Evolutionary conservation across 53 echinoderm and acorn worm species (phyloP).

Genomic region (Echinarachnius parma): DNA sequence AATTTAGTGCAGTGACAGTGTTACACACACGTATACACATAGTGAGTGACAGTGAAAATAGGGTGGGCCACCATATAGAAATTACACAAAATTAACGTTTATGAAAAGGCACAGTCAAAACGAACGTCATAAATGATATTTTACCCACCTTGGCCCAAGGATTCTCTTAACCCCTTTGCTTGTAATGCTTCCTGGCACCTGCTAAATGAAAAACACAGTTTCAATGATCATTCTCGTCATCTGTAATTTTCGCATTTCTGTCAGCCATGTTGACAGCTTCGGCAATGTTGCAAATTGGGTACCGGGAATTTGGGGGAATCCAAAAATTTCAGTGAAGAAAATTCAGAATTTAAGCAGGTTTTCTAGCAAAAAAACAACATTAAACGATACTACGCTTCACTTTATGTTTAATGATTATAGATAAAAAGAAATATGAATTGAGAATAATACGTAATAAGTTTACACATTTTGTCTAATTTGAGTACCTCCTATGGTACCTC

Average conservation of each 20-base stretch:
- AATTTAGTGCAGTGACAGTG: no score
- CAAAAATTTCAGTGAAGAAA: no score
- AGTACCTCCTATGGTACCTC: neutral
- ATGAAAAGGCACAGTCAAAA: no score
- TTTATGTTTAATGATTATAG: no score
- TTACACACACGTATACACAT: neutral
- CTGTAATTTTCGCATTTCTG: constrained; percentile 47
- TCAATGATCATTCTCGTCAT: constrained; percentile 51
- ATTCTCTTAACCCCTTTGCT: constrained; percentile 35
- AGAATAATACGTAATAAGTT: no score
- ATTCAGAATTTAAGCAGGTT: no score
- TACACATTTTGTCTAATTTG: neutral
- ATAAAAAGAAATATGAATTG: no score
- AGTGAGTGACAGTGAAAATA: neutral
- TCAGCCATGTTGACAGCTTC: constrained; percentile 49
- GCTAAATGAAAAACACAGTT: constrained; percentile 11
- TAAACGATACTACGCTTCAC: no score
- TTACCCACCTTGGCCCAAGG: constrained; percentile 45
- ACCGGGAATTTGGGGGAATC: constrained; percentile 39
- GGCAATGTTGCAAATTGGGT: constrained; percentile 36
- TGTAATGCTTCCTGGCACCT: constrained; percentile 42
- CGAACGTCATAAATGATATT: neutral
- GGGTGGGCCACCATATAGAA: neutral
- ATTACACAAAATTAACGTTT: no score
- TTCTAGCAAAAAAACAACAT: no score